Base-by-base conservation (phyloP, 2,888 invertebrate genomes). In the Pharmacophagus antenor region DNA sequence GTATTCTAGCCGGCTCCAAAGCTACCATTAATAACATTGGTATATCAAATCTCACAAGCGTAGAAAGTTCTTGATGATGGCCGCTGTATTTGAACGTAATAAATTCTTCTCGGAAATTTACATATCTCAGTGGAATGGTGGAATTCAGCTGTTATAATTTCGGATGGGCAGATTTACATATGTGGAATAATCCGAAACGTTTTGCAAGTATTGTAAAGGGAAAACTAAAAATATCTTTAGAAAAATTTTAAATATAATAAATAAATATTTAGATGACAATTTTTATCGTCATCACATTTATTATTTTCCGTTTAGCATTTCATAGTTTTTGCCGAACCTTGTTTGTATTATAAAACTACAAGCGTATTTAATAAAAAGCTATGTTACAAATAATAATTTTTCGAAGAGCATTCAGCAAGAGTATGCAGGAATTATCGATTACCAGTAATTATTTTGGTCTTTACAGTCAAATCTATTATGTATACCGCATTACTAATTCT, bases 71-170 rank as follows among this genome's bases (percentile, higher is more conserved):
- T 44, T 46, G 44, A 60, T 31, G 54, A 60, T 42, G 27, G 37
- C 41, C 42, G 15, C 60, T 56, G 21, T 44, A 46, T 51, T 46
- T 23, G 18, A 50, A 44, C 21, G 50, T 56, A 51, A 60, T 59
- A 58, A 53, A 58, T 54, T 49, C 44, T 31, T n/a, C 37, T 20
- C 17, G 15, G 31, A 49, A 55, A 60, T 60, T 56, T 55, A 55
- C 51, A 56, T 55, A 55, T 56, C 51, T 49, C 46, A 25, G 25
- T 37, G 22, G 25, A 37, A 25, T 3, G 42, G 53, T 22, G 46
- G 31, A 37, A 51, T 58, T 42, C 27, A 8, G 42, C 8, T 21
- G 53, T 59, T 48, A 54, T 59, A 54, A 58, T 52, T 58, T 52
- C n/a, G 1, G 15, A 47, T 37, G 47, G 20, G 2, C 15, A 47